Base-by-base conservation (phyloP, 2,888 invertebrate genomes). In the Torymus texanus region DNA sequence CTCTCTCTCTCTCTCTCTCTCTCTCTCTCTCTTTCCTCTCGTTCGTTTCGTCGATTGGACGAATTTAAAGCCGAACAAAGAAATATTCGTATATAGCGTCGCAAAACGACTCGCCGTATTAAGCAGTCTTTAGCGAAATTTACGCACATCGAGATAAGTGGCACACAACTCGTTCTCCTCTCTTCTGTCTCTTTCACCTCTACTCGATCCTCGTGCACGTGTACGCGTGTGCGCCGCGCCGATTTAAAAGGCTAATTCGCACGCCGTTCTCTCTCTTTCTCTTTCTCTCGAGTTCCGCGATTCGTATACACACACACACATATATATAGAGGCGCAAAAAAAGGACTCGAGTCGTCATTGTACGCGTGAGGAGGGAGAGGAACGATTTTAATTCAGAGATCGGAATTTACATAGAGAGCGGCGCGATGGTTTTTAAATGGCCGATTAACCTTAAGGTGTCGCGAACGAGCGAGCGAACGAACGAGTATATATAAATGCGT, bases 191-290 rank as follows among this genome's bases (percentile, higher is more conserved):
- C 41, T 8, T 8, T 41, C 41, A 8, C 41, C 41, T 41, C 41
- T 8, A 8, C 41, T 41, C 41, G 41, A n/a, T n/a, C n/a, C 41
- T 8, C 41, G 41, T 8, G 41, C 10, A 41, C 41, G 41, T 41
- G 10, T 41, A 41, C 14, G 4, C 0, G 14, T 14, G 0, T 14
- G 41, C n/a, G n/a, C n/a, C n/a, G n/a, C 41, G 21, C 11, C 24
- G 41, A 70, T 70, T 70, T 70, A 70, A 70, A 70, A 70, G 70
- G 70, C 58, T 70, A 70, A 70, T 70, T 58, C 58, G 41, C 8
- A 8, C 41, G 8, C 41, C 41, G 8, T 5, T 41, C 41, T 41
- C 41, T 41, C 41, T 41, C 41, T 41, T 8, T 41, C 41, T 41
- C 41, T 41, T 8, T 41, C 8, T 41, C 8, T 41, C 41, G 41